Evolutionary conservation across 2,113 vertebrate genomes (phyloP).

Genomic region (Nyctibius bracteatus): DNA sequence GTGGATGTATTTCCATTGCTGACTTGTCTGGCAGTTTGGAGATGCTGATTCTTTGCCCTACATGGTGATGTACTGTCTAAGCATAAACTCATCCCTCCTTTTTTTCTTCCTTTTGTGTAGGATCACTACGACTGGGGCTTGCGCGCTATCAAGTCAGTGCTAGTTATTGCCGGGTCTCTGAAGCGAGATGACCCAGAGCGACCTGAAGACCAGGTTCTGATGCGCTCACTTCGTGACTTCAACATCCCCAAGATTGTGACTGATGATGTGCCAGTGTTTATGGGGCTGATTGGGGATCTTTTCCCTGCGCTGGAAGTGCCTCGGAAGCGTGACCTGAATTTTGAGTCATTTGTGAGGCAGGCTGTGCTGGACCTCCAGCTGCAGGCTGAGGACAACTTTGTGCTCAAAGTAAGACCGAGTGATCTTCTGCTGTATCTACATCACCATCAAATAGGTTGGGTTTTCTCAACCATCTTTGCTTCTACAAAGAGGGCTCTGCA

Average conservation of each 20-base stretch:
- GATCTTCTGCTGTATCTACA: not conserved
- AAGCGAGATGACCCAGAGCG: slow-evolving; percentile 85
- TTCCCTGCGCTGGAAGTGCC: slow-evolving; percentile 90
- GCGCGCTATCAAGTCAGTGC: slow-evolving; percentile 92
- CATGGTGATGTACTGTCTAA: not conserved
- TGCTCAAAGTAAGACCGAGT: slow-evolving; percentile 82
- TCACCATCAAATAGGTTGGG: not conserved
- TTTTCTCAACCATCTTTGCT: not conserved
- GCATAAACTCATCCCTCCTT: not conserved
- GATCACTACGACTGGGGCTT: slow-evolving; percentile 98
- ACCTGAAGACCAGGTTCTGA: slow-evolving; percentile 92
- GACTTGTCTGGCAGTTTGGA: not conserved
- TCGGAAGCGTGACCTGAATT: slow-evolving; percentile 81
- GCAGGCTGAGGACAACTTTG: slow-evolving; percentile 93
- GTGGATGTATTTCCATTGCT: not conserved
- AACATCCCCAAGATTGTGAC: slow-evolving; percentile 94
- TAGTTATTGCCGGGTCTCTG: slow-evolving; percentile 91
- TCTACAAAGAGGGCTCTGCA: not conserved
- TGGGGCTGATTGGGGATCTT: slow-evolving; percentile 91
- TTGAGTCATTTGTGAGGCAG: slow-evolving; percentile 83
- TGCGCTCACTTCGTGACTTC: slow-evolving; percentile 93
- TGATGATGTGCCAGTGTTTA: slow-evolving; percentile 90
- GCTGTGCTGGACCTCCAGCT: slow-evolving; percentile 86
- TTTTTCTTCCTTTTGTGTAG: not conserved
- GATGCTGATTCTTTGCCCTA: not conserved